phyloP scores from a whole-genome alignment of 2,797 vertebrate species.

The Peromyscus aztecus region DNA sequence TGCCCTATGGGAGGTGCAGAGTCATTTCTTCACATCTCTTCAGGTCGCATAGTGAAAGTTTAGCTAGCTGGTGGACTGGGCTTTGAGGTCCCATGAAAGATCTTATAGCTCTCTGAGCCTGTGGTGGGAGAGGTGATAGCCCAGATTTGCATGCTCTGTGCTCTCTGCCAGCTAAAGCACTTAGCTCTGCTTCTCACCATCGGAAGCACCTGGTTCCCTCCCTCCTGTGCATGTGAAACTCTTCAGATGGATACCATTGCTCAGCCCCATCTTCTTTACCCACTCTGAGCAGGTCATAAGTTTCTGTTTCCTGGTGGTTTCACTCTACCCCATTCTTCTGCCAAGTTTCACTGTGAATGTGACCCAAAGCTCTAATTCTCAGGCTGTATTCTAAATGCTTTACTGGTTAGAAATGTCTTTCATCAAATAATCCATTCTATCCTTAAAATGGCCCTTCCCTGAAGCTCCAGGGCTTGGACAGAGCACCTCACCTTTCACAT shows the following conservation, averaged over 20 bases:
- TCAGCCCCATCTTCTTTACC: not conserved
- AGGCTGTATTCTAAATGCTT: not conserved
- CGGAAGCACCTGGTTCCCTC: not conserved
- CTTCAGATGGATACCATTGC: not conserved
- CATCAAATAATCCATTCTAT: not conserved
- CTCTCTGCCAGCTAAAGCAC: not conserved
- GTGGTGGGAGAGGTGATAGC: not conserved
- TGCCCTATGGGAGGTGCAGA: not conserved
- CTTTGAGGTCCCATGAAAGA: not conserved
- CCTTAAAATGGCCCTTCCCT: not conserved
- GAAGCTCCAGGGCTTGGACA: not conserved
- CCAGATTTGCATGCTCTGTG: not conserved
- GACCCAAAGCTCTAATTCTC: not conserved
- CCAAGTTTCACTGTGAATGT: not conserved
- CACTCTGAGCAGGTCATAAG: not conserved
- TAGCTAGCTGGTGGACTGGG: not conserved
- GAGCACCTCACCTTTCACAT: not conserved
- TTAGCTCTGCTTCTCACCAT: too few species aligned
- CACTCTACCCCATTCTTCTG: not conserved
- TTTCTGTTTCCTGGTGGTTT: not conserved
- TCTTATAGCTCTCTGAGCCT: not conserved
- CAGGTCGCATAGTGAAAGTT: not conserved
- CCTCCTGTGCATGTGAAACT: not conserved
- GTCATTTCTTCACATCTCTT: not conserved
- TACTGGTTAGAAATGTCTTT: not conserved